Evolutionary conservation across 1,140 invertebrate species (phyloP).

Genomic region (Coenobita brevimanus): DNA sequence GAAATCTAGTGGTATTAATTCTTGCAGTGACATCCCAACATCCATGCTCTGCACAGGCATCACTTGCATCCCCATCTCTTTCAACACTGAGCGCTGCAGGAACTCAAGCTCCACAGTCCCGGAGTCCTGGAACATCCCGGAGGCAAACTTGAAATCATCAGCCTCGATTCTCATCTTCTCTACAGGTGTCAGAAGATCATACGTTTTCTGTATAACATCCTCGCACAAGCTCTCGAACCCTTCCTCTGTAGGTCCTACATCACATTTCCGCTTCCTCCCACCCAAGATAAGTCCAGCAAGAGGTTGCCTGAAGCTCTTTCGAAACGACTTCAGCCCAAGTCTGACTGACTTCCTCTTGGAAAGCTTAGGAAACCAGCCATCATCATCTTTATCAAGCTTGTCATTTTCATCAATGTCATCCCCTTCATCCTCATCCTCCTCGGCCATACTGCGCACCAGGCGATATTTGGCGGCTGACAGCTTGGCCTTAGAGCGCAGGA

Average conservation of each 20-base stretch:
- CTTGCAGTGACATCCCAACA: no score
- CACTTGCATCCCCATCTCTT: no score
- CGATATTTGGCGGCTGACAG: conserved; percentile 31
- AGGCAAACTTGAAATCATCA: no score
- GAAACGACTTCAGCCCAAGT: conserved; percentile 16
- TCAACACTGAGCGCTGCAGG: no score
- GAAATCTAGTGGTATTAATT: no score
- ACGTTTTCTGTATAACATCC: no score
- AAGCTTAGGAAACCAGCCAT: neutral
- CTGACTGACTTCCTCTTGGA: conserved; percentile 17
- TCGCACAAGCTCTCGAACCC: no score
- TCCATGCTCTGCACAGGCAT: no score
- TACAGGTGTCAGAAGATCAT: no score
- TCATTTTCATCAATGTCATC: neutral
- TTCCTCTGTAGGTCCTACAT: neutral
- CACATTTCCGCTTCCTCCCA: neutral
- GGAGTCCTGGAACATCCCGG: no score
- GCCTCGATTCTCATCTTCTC: no score
- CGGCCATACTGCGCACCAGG: conserved; percentile 7
- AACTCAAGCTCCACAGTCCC: no score
- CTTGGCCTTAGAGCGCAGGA: conserved; percentile 52
- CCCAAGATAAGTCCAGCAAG: conserved; percentile 16
- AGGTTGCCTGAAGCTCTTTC: conserved; percentile 2
- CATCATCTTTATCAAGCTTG: neutral
- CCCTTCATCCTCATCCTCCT: neutral